Evolutionary conservation across 2,797 vertebrate species (phyloP), one percentile per base, ranked within the genome.

Genomic region (Hyperoplus lanceolatus): DNA sequence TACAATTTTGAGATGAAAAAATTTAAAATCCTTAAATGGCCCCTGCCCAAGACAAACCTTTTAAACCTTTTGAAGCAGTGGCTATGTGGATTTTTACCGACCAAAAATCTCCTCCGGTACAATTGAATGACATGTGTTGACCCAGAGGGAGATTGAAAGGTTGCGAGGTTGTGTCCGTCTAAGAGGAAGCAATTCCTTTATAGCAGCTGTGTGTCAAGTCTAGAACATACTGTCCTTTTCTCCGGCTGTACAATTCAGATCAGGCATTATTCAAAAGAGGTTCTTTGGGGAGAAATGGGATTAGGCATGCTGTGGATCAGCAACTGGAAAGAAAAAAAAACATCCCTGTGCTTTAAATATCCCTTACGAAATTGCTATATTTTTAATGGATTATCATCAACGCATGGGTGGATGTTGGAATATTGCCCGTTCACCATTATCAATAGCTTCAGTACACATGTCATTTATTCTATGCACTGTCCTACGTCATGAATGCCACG

Each of bases 81-180:
- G 41, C 65, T 55, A n/a, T 4, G 5, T 62, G 64, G 50, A 46
- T 65, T 55, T 43, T 64, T 41, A 18, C 18, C 4, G 69, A 4
- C 14, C 29, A 29, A 14, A 65, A 60, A 43, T 56, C 29, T 67
- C 49, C 29, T 72, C n/a, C 11, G 41, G 54, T 38, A 39, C 39
- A 54, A 60, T 2, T 67, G 48, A 75, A 54, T 77, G 74, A 58
- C 46, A 41, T 9, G 9, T 79, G 45, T 59, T 72, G 74, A 70
- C 49, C 64, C 46, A 18, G 13, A 50, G 59, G 45, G 55, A 7
- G n/a, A 50, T 5, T 59, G 48, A 48, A 70, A 58, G 59, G 66
- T 70, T 60, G 43, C 0, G 15, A 54, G 69, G 61, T 65, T 36
- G 45, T 39, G 59, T 73, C 42, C 11, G 12, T 63, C 16, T 13